Base-by-base conservation (phyloP, 2,888 invertebrate genomes). In the Clunio marinus region DNA sequence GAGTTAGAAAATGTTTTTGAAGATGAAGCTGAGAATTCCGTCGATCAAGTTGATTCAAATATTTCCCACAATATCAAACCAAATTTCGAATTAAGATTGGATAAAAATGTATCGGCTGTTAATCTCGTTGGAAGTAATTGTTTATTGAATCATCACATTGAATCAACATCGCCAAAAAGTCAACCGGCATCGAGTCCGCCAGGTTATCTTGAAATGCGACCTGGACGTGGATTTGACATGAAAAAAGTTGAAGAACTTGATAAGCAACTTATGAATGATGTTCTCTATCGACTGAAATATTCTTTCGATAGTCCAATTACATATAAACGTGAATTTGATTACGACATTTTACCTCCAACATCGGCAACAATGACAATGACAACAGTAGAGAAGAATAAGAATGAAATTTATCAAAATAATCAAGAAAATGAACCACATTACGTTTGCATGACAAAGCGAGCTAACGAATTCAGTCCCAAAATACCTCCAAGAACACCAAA, bases 81-180 rank as follows among this genome's bases (percentile, higher is more conserved):
- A 28, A 78, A 77, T 71, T 79, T 79, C 46, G 79, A 79, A 25
- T 46, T 37, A 5, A n/a, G 17, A 2, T 17, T 46, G 13, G 22
- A 37, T 13, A 22, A 25, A 7, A 27, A 63, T 46, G 27, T 46
- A 13, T 63, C 63, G 5, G 75, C 74, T 8, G 75, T 78, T 0
- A 79, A 79, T 73, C 74, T 79, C 17, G 73, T 78, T 60, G 80
- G 79, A 1, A 72, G 77, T 2, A 17, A 32, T 10, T 59, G n/a
- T 20, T 75, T 75, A 72, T 73, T 78, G 1, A 37, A 63, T 27
- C n/a, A 17, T 13, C 7, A 8, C 5, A 32, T 32, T 10, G 32
- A 32, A 32, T n/a, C 5, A 2, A 17, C 20, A 10, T 57, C 57
- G 3, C 57, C 57, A 13, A 7, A 27, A 27, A 25, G 25, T 10